Evolutionary conservation across 2,113 vertebrate genomes (phyloP), one percentile per base, ranked within the genome.

Genomic region (Electrona antarctica): DNA sequence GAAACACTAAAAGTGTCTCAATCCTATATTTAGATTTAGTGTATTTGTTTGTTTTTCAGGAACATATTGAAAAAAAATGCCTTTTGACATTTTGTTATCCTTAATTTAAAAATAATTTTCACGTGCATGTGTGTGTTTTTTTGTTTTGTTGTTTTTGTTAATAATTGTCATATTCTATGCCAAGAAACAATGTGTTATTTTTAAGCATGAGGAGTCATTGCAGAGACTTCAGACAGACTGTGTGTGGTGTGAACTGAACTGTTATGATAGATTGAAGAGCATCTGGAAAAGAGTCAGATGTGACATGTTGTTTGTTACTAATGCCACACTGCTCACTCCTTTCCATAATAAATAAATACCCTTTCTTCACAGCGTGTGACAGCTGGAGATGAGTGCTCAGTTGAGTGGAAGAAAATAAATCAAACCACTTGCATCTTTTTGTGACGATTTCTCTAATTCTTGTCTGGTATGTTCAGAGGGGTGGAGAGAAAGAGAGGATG

Each of bases 391-490:
- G 72, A 87, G 77, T 79, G 79, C 71, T 79, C 73, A 71, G 75
- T 71, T 83, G 84, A 84, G 79, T 81, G 77, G 79, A 80, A 73
- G 67, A 80, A 82, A 85, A 87, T 78, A 74, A 88, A 88, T 86
- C 79, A 90, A 88, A 81, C 78, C 60, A 59, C 63, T 80, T 80
- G 72, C 73, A 72, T 89, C 61, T 81, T 82, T 82, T 80, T 66
- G 54, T 67, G 51, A 84, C 76, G 80, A 85, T 89, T 87, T 85
- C 68, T 88, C 63, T 79, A 82, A 88, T 87, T 90, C 64, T 69
- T 68, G 64, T 74, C 74, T 79, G 63, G 10, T 61, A 56, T 78
- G 69, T 81, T 67, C 51, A 14, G 15, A 59, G 46, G 46, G 57
- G 45, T 62, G 60, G 67, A 55, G 55, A 46, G 61, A 49, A 21